Evolutionary conservation across 1,140 invertebrate species (phyloP).

Genomic region (Pachyrhynchus sulphureomaculatus): DNA sequence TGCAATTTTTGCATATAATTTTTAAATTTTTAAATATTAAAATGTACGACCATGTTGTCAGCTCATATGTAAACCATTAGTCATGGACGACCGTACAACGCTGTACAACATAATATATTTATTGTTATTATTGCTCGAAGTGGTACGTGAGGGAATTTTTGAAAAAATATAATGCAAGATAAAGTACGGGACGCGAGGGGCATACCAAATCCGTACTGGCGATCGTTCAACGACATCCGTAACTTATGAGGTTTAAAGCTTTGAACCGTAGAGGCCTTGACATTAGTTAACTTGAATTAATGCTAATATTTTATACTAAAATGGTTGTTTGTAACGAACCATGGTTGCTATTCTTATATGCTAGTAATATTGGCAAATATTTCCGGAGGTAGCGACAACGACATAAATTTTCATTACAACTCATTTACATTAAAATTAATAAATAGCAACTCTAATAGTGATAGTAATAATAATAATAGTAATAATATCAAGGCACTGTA

Average conservation of each 20-base stretch:
- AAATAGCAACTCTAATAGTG: too few relatives aligned
- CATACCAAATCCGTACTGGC: conserved; percentile 36
- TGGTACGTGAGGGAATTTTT: conserved; percentile 42
- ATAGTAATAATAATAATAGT: too few relatives aligned
- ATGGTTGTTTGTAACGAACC: too few relatives aligned
- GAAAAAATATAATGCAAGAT: conserved; percentile 36
- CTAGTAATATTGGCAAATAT: too few relatives aligned
- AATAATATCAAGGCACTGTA: too few relatives aligned
- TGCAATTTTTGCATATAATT: background rate
- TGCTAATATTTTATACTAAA: too few relatives aligned
- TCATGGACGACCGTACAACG: conserved; percentile 33
- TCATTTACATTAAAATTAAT: too few relatives aligned
- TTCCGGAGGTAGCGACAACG: too few relatives aligned
- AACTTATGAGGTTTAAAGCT: conserved; percentile 37
- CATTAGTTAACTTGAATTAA: background rate
- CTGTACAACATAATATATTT: conserved; percentile 37
- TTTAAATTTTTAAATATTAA: background rate
- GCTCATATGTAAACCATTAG: conserved; percentile 34
- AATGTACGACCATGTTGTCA: conserved; percentile 16
- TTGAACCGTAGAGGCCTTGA: conserved; percentile 29
- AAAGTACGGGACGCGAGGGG: conserved; percentile 28
- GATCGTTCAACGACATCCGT: conserved; percentile 43
- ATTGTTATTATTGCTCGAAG: conserved; percentile 40
- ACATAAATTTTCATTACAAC: too few relatives aligned
- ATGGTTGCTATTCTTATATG: too few relatives aligned